phyloP scores from a whole-genome alignment of 2,888 invertebrate species.

The Cataglyphis altisquamis region DNA sequence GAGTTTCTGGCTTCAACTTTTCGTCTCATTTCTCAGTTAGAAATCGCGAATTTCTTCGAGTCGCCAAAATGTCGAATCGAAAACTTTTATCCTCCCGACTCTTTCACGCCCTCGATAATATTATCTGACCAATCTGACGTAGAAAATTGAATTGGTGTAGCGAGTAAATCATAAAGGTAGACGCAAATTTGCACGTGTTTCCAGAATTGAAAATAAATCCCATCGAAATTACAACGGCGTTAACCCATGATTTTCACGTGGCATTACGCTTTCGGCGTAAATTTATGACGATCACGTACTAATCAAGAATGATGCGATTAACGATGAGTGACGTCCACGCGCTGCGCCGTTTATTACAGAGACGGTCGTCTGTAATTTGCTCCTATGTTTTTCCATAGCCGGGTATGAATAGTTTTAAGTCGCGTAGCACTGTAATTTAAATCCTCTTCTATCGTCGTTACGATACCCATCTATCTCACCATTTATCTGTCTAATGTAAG shows the following conservation, averaged over 20 bases:
- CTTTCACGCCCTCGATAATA: neutral
- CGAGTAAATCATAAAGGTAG: neutral
- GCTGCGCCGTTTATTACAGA: conserved; percentile 49
- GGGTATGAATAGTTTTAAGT: conserved; percentile 40
- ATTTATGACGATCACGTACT: conserved; percentile 42
- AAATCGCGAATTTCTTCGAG: neutral
- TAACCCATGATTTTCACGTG: conserved; percentile 40
- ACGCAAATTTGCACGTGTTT: conserved; percentile 29
- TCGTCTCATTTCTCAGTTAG: neutral
- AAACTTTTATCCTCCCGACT: neutral
- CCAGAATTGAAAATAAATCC: conserved; percentile 33
- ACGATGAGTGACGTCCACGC: conserved; percentile 29
- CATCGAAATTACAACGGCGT: conserved; percentile 16
- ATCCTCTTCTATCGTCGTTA: conserved; percentile 45
- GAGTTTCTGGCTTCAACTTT: conserved; percentile 17
- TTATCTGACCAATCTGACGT: neutral
- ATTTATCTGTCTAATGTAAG: conserved; percentile 48
- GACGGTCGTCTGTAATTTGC: conserved; percentile 48
- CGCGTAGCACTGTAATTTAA: conserved; percentile 47
- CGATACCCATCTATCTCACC: conserved; percentile 29
- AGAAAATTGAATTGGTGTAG: neutral
- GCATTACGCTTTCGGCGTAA: conserved; percentile 25
- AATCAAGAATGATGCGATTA: conserved; percentile 51
- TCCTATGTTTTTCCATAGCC: conserved; percentile 41
- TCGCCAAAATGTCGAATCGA: neutral